phyloP scores from a whole-genome alignment of 2,113 vertebrate species.

The Monarcha castaneiventris region DNA sequence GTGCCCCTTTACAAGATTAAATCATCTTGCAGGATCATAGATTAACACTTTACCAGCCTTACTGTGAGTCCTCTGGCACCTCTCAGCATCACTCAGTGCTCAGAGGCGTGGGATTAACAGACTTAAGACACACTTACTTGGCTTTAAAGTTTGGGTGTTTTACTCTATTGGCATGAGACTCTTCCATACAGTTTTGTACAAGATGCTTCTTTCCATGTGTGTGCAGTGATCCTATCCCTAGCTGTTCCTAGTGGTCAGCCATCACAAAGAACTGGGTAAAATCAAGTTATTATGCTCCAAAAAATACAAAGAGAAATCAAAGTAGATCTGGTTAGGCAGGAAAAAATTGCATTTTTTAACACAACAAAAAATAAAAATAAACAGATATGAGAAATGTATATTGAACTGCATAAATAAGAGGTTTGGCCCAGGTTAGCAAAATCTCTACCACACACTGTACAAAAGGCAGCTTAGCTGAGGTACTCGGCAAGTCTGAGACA shows the following conservation, averaged over 20 bases:
- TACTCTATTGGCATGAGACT: neutral
- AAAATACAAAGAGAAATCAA: neutral
- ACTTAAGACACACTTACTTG: neutral
- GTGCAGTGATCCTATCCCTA: too few species aligned
- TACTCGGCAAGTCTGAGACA: neutral
- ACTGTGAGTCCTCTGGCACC: neutral
- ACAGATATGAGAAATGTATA: accelerated
- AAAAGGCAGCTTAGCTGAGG: neutral
- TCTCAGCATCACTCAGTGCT: neutral
- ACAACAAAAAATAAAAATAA: neutral
- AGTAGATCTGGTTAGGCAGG: neutral
- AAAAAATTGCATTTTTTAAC: accelerated
- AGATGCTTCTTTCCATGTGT: neutral
- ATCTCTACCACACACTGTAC: neutral
- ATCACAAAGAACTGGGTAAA: neutral
- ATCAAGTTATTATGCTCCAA: neutral
- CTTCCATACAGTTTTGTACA: neutral
- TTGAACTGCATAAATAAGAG: neutral
- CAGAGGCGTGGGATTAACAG: neutral
- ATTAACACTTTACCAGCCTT: neutral
- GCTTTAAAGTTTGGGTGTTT: neutral
- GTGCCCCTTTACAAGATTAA: neutral
- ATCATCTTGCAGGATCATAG: neutral
- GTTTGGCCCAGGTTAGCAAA: neutral
- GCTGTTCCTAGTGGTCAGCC: neutral